Conservation (phyloP, 2,797 vertebrate genomes). For the Silurus lanzhouensis region DNA sequence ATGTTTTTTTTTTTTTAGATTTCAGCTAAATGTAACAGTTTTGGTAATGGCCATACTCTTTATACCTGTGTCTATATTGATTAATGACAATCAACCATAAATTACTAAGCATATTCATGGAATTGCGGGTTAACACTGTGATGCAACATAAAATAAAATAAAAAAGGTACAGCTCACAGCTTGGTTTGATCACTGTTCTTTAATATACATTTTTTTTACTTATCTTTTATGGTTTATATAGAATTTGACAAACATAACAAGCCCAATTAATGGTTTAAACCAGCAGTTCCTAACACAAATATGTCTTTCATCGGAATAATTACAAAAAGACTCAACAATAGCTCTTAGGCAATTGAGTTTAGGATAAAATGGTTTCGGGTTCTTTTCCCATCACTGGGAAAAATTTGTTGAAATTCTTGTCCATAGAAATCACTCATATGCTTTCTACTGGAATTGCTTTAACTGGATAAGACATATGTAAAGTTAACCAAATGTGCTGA, state of each 20-base stretch:
- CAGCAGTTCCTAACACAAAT: background rate
- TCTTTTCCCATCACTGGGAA: background rate
- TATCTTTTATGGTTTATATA: too few relatives aligned
- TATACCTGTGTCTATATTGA: background rate
- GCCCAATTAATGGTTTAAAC: background rate
- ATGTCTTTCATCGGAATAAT: background rate
- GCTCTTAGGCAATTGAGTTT: background rate
- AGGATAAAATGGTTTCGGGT: background rate
- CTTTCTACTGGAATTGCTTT: background rate
- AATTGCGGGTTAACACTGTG: background rate
- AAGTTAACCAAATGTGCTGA: background rate
- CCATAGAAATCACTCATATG: background rate
- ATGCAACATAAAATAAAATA: background rate
- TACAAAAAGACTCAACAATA: background rate
- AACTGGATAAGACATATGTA: background rate
- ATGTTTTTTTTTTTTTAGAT: background rate
- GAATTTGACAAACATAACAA: background rate
- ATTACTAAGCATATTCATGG: background rate
- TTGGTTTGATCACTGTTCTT: background rate
- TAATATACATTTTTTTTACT: background rate
- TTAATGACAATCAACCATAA: background rate
- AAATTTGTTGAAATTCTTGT: background rate
- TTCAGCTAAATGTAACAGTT: background rate
- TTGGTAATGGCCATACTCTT: background rate
- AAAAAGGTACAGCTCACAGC: background rate